Evolutionary conservation across 2,888 invertebrate species (phyloP).

Genomic region (Drosophila yooni): DNA sequence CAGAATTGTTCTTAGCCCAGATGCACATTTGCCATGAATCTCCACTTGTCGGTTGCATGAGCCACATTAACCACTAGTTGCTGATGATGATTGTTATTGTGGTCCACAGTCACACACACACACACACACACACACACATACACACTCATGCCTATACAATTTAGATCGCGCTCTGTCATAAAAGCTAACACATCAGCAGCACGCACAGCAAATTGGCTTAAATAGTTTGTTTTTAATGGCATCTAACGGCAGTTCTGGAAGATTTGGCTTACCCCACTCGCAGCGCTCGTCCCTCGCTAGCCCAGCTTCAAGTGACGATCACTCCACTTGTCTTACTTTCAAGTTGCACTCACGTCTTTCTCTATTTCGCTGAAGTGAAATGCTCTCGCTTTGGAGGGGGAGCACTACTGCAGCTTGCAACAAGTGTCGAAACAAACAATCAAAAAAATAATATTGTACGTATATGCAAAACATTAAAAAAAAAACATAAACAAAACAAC

Average conservation of each 20-base stretch:
- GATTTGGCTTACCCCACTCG: conserved; percentile 45
- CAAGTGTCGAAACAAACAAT: conserved; percentile 23
- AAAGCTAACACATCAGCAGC: conserved; percentile 28
- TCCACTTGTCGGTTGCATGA: conserved; percentile 37
- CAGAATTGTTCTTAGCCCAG: background rate
- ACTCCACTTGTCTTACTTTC: background rate
- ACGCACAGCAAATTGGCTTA: conserved; percentile 48
- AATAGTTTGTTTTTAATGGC: conserved; percentile 5
- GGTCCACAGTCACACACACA: conserved; percentile 5
- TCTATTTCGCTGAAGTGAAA: conserved; percentile 3
- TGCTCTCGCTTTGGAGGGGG: background rate
- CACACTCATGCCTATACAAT: conserved; percentile 20
- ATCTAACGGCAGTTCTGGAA: conserved; percentile 46
- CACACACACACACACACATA: background rate
- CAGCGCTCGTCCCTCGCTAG: background rate
- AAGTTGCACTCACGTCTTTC: conserved; percentile 23
- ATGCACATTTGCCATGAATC: conserved; percentile 15
- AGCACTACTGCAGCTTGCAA: conserved; percentile 28
- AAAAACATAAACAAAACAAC: conserved; percentile 15
- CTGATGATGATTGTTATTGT: conserved; percentile 3
- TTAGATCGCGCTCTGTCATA: conserved; percentile 50
- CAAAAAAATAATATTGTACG: conserved; percentile 11
- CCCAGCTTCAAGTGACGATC: background rate
- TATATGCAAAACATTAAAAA: conserved; percentile 2
- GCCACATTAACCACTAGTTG: conserved; percentile 13